Conservation (phyloP, 2,888 invertebrate genomes). For the Parasteatoda lunata region DNA sequence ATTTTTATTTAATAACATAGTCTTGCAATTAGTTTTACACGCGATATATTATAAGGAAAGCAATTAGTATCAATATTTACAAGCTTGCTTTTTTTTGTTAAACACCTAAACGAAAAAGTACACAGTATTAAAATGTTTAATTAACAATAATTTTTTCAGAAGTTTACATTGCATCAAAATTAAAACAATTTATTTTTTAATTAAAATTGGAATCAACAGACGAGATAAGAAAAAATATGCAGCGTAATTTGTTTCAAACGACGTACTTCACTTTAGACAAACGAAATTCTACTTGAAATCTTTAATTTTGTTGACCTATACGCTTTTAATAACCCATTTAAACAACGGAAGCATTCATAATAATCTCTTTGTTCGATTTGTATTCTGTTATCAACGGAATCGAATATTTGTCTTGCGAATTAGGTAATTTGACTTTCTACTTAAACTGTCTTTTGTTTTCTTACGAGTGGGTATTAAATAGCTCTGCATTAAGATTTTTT, state of each 20-base stretch:
- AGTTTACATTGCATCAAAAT: too few species aligned
- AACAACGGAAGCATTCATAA: constrained; percentile 36
- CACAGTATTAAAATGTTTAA: too few species aligned
- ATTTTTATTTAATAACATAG: too few species aligned
- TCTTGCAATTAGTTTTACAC: too few species aligned
- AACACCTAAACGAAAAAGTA: too few species aligned
- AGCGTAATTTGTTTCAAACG: not conserved
- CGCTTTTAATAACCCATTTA: constrained; percentile 39
- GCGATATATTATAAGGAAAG: too few species aligned
- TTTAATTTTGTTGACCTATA: constrained; percentile 23
- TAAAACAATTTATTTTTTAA: too few species aligned
- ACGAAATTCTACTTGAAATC: constrained; percentile 16
- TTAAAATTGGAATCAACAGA: not conserved
- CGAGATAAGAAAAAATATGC: not conserved
- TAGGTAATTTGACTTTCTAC: constrained; percentile 26
- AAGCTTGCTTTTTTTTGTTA: too few species aligned
- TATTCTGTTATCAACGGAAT: constrained; percentile 20
- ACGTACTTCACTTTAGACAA: constrained; percentile 4
- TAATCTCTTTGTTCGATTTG: constrained; percentile 36
- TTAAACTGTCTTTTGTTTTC: not conserved
- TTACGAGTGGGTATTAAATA: not conserved
- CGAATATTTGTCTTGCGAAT: constrained; percentile 33
- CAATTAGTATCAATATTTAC: too few species aligned
- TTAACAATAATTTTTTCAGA: too few species aligned
- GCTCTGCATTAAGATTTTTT: not conserved